These are phyloP conservation scores for Sympetrum striolatum DNA, from an alignment of 2,888 invertebrate species.

Conservation along the genomic window DNA sequence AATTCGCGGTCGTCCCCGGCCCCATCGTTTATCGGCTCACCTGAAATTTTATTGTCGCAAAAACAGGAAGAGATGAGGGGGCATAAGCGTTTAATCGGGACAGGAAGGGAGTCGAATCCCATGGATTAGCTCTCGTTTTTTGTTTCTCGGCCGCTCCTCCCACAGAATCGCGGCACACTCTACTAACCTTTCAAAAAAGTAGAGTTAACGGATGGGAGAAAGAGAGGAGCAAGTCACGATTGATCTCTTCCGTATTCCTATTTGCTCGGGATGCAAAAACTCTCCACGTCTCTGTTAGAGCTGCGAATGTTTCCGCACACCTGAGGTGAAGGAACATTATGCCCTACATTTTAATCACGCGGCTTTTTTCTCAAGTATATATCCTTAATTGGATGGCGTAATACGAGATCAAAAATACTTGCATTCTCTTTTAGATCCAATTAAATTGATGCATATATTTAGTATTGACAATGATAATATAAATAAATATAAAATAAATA, in stretches of 20 bases:
- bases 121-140: not conserved
- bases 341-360: not conserved
- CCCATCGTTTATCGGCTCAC: not conserved
- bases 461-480: too few species aligned
- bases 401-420: too few species aligned
- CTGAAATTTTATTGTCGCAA: not conserved
- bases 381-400: too few species aligned
- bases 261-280: not conserved
- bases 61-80: not conserved
- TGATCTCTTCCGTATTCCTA: not conserved
- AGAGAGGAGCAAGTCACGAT: conserved; percentile 10
- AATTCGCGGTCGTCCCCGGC: too few species aligned
- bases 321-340: too few species aligned
- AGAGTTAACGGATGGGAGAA: not conserved
- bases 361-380: not conserved
- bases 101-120: not conserved
- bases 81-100: not conserved
- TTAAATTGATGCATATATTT: too few species aligned
- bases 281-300: not conserved
- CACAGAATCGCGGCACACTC: not conserved
- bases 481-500: too few species aligned
- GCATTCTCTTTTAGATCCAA: too few species aligned
- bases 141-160: not conserved
- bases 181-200: conserved; percentile 32
- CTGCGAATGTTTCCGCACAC: not conserved